Percentiles rank a stretch among this genome's conserved stretches.
phyloP scores from a whole-genome alignment of 2,888 invertebrate species.

The Noctua pronuba region DNA sequence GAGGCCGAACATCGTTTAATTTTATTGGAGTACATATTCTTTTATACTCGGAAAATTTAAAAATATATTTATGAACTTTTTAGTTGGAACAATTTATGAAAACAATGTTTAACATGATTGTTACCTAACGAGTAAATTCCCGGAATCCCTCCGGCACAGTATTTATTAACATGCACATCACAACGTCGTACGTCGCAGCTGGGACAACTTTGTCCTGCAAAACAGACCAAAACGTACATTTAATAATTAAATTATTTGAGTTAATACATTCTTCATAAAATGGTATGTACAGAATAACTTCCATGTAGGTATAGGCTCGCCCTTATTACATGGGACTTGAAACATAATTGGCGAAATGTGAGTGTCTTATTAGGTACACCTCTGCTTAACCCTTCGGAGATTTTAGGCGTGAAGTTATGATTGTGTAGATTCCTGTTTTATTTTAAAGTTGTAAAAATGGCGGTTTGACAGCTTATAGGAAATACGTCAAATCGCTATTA shows the following conservation, averaged over 20 bases:
- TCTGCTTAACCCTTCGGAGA: no score
- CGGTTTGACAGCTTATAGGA: no score
- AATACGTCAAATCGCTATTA: no score
- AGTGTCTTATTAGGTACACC: no score
- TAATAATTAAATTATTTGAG: conserved; percentile 36
- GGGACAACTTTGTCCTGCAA: conserved; percentile 46
- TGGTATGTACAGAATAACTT: background rate
- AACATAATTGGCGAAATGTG: no score
- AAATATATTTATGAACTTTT: background rate
- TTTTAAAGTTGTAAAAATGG: no score
- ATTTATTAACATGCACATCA: conserved; percentile 15
- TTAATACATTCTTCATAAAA: conserved; percentile 14
- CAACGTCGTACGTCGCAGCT: conserved; percentile 42
- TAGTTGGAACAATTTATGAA: background rate
- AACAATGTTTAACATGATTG: background rate
- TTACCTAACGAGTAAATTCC: conserved; percentile 13
- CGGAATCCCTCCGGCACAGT: conserved; percentile 9
- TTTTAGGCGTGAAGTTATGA: no score
- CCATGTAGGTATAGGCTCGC: no score
- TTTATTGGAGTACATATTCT: background rate
- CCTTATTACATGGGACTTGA: no score
- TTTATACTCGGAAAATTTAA: background rate
- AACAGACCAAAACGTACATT: conserved; percentile 39
- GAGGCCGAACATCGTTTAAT: background rate
- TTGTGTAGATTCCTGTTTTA: no score